Evolutionary conservation across 2,888 invertebrate species (phyloP), one percentile per base, ranked within the genome.

Genomic region (Cosmia trapezina): DNA sequence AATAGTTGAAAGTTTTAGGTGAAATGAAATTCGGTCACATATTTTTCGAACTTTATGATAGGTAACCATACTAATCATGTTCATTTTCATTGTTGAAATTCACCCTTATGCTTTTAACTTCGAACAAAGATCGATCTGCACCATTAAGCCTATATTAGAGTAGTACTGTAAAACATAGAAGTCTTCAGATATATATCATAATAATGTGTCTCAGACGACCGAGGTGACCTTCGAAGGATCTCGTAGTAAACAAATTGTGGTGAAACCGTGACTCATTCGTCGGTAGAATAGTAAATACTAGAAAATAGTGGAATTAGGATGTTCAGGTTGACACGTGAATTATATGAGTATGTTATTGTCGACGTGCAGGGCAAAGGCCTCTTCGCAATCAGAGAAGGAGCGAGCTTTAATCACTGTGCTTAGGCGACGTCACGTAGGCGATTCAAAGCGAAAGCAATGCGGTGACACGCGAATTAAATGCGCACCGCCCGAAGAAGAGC

Each of bases 231-330:
- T 80, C 80, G 11, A 6, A 41, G 19, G 7, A 33, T 11, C 22
- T 53, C 22, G 56, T 74, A 83, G 83, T 80, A 80, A 80, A 80
- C 84, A 80, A 73, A 83, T 66, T 70, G 80, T 78, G 79, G 54
- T 41, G 4, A 1, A 56, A 73, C 49, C 49, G 28, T 74, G 84
- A 80, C 56, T 83, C 83, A 80, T 33, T 41, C 19, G 65, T 45
- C 54, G 19, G 37, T 45, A 47, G 45, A 78, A 78, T 79, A 61
- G 67, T 72, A 83, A 77, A 66, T 65, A 76, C 56, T 67, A 81
- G 76, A 63, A 59, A 76, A 62, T 77, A 62, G 76, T 75, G 14
- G 47, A 67, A 62, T 59, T 53, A 14, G 6, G 12, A 57, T 57
- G 28, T 77, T 66, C 53, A n/a, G n/a, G n/a, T n/a, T n/a, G n/a